A percentile compares a stretch with the other conserved stretches of the same genome.
Conservation (phyloP, 2,113 vertebrate species). For the Xiphophorus couchianus region DNA sequence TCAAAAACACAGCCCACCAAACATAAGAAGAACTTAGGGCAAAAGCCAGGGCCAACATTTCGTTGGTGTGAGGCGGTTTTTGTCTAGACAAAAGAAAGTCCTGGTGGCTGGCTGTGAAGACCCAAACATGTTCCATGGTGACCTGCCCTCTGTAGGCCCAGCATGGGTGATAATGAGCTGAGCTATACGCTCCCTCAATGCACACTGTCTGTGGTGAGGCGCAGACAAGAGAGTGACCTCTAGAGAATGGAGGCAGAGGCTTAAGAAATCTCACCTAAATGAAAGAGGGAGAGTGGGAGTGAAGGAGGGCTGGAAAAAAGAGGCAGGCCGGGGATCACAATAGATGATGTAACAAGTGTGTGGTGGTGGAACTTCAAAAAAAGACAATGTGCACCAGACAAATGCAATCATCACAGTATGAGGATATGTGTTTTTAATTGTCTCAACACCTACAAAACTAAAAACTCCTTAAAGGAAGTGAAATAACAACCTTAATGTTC, state of each 20-base stretch:
- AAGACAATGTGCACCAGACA: conserved; percentile 18
- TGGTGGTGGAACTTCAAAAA: conserved; percentile 26
- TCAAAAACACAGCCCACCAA: neutral
- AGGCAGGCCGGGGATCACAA: conserved; percentile 23
- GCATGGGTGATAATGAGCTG: conserved; percentile 75
- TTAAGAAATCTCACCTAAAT: conserved; percentile 39
- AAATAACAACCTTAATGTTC: conserved; percentile 7
- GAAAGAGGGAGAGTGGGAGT: conserved; percentile 38
- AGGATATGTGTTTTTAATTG: conserved; percentile 17
- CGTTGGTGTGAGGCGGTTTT: neutral
- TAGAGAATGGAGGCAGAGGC: conserved; percentile 41
- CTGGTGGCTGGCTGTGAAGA: conserved; percentile 49
- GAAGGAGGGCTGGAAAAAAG: conserved; percentile 39
- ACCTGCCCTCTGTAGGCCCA: conserved; percentile 54
- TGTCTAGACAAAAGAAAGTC: conserved; percentile 31
- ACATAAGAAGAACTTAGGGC: neutral
- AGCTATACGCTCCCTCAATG: conserved; percentile 61
- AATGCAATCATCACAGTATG: conserved; percentile 30
- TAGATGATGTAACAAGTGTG: conserved; percentile 39
- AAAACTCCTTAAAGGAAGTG: conserved; percentile 16
- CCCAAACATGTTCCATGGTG: conserved; percentile 35
- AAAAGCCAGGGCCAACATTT: neutral
- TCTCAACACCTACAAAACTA: conserved; percentile 15
- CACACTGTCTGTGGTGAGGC: conserved; percentile 55
- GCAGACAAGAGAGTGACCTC: conserved; percentile 47